Percentiles rank a stretch among this genome's conserved stretches.
phyloP scores from a whole-genome alignment of 2,797 vertebrate genomes.

The Acrocephalus scirpaceus region DNA sequence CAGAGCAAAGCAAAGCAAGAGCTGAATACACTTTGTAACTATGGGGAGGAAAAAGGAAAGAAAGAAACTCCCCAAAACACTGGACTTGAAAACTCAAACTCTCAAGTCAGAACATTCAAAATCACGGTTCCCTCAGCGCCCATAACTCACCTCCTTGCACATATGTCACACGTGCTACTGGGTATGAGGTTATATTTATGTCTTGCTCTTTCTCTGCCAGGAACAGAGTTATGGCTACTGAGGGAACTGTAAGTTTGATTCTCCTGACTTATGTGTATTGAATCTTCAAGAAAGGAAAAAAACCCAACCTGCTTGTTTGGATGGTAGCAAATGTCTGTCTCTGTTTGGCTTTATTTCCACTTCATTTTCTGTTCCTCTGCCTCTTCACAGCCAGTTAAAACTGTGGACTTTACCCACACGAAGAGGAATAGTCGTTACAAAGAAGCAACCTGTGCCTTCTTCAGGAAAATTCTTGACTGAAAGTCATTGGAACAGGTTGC shows the following conservation, averaged over 20 bases:
- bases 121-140: not conserved
- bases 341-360: not conserved
- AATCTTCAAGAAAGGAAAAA: slow-evolving; percentile 1
- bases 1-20: not conserved
- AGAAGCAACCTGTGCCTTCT: not conserved
- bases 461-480: not conserved
- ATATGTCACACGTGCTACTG: slow-evolving; percentile 5
- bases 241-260: slow-evolving; percentile 50
- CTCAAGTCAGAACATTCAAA: slow-evolving; percentile 42
- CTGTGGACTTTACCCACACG: not conserved
- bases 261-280: slow-evolving; percentile 19
- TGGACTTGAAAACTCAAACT: slow-evolving; percentile 30
- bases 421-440: not conserved
- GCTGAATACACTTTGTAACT: not conserved
- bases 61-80: not conserved
- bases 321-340: not conserved
- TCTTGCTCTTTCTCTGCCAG: slow-evolving; percentile 36
- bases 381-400: not conserved
- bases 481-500: not conserved
- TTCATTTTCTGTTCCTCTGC: not conserved
- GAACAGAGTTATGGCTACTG: slow-evolving; percentile 45
- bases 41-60: not conserved
- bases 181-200: slow-evolving; percentile 48
- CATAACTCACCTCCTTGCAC: slow-evolving; percentile 46
- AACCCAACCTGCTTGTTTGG: not conserved